phyloP scores from a whole-genome alignment of 2,797 vertebrate species.

The Gymnoscopelus microlampas region DNA sequence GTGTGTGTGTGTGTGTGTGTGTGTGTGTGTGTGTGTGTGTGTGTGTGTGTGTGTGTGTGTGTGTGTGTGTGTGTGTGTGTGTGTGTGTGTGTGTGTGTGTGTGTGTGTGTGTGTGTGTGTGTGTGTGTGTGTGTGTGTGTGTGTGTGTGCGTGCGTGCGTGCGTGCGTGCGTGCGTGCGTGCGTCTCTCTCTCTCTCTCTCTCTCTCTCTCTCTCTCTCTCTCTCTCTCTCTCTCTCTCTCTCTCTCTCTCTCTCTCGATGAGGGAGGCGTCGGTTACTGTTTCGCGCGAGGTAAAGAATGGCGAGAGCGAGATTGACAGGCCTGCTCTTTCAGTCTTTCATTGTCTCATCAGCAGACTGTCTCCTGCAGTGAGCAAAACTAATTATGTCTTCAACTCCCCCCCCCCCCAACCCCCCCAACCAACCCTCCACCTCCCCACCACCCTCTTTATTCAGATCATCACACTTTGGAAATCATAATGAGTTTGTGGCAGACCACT shows the following conservation, averaged over 20 bases:
- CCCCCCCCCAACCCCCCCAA: slow-evolving; percentile 58
- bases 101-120: slow-evolving; percentile 3
- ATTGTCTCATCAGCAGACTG: slow-evolving; percentile 81
- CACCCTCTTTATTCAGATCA: slow-evolving; percentile 71
- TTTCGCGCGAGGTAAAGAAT: slow-evolving; percentile 70
- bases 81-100: not conserved
- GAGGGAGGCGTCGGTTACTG: not conserved
- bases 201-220: too few relatives aligned
- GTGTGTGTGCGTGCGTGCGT: not conserved
- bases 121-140: not conserved
- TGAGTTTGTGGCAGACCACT: slow-evolving; percentile 76
- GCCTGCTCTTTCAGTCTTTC: slow-evolving; percentile 61
- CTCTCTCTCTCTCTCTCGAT: too few relatives aligned
- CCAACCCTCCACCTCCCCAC: slow-evolving; percentile 48
- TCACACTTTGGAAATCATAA: slow-evolving; percentile 80
- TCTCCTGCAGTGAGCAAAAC: slow-evolving; percentile 83
- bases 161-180: not conserved
- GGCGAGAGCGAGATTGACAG: slow-evolving; percentile 75
- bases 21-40: not conserved
- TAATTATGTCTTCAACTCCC: slow-evolving; percentile 83
- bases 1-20: slow-evolving; percentile 16
- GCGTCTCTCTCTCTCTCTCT: too few relatives aligned
- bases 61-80: not conserved
- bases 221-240: too few relatives aligned
- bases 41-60: not conserved